Conservation (phyloP, 1,140 invertebrate genomes). For the Aleiodes sp. region DNA sequence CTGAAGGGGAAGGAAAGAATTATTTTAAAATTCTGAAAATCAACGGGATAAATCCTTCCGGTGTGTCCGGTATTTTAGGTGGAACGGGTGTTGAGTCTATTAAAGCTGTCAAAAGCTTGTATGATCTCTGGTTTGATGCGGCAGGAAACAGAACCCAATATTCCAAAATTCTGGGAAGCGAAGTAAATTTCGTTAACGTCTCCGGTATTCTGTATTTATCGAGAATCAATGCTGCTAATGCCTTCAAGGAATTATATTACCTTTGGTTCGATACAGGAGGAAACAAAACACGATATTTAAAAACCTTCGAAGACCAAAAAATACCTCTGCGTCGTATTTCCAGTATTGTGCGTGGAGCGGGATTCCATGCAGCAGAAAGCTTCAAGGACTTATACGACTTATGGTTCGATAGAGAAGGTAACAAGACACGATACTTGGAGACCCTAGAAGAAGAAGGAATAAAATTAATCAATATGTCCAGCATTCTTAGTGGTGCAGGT, state of each 20-base stretch:
- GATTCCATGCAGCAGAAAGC: constrained; percentile 35
- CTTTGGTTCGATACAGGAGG: constrained; percentile 37
- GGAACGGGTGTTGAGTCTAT: constrained; percentile 32
- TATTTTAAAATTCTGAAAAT: no score
- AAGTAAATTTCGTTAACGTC: constrained; percentile 25
- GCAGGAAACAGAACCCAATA: constrained; percentile 42
- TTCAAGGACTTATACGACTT: constrained; percentile 40
- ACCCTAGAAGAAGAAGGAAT: constrained; percentile 37
- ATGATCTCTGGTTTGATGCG: constrained; percentile 40
- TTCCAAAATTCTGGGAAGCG: constrained; percentile 36
- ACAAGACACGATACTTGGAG: constrained; percentile 38
- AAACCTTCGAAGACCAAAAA: neutral
- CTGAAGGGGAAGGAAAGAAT: neutral
- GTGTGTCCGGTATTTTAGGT: neutral
- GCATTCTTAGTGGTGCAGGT: constrained; percentile 33
- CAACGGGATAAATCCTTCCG: no score
- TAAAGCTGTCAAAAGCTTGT: constrained; percentile 41
- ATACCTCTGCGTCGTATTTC: neutral
- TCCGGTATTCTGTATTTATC: constrained; percentile 27
- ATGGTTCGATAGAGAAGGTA: constrained; percentile 38
- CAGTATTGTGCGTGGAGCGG: constrained; percentile 1
- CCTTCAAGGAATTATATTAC: constrained; percentile 41
- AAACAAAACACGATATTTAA: constrained; percentile 35
- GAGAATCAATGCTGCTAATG: constrained; percentile 33
- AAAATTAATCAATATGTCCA: constrained; percentile 16